phyloP scores from a whole-genome alignment of 2,113 vertebrate species.

The Litocranius walleri region DNA sequence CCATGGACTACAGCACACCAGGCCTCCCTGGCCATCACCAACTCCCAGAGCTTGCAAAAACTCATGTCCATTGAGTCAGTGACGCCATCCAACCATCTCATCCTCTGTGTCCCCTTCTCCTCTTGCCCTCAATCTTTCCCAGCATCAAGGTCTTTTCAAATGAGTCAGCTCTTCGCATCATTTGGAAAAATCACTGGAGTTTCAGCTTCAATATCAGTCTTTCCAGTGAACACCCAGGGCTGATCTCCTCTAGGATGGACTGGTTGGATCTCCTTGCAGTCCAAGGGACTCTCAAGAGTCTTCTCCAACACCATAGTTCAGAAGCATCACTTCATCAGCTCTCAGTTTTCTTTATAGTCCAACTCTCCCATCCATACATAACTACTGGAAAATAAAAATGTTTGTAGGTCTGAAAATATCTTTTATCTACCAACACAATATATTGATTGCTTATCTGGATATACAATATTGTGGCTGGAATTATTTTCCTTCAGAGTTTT shows the following conservation, averaged over 20 bases:
- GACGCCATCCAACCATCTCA: neutral
- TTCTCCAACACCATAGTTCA: neutral
- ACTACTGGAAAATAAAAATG: neutral
- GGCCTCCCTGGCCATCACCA: neutral
- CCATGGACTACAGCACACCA: neutral
- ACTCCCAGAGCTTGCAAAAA: rapidly evolving
- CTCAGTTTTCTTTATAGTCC: neutral
- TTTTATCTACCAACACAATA: neutral
- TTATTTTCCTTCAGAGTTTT: neutral
- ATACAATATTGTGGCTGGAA: neutral
- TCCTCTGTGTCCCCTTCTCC: neutral
- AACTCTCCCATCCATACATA: neutral
- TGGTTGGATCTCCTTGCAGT: neutral
- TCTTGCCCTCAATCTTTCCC: neutral
- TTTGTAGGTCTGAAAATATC: neutral
- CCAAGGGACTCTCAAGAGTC: neutral
- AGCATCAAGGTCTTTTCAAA: neutral
- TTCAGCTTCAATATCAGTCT: neutral
- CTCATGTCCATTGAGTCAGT: neutral
- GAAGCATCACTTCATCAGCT: neutral
- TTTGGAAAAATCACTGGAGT: neutral
- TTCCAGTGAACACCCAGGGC: neutral
- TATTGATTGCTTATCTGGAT: neutral
- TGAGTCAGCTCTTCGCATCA: neutral
- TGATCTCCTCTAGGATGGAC: neutral